Percentiles rank a stretch among this genome's conserved stretches.
These are phyloP conservation scores for Heterodera schachtii DNA, from an alignment of 1,140 invertebrate genomes.

Conservation along the genomic window DNA sequence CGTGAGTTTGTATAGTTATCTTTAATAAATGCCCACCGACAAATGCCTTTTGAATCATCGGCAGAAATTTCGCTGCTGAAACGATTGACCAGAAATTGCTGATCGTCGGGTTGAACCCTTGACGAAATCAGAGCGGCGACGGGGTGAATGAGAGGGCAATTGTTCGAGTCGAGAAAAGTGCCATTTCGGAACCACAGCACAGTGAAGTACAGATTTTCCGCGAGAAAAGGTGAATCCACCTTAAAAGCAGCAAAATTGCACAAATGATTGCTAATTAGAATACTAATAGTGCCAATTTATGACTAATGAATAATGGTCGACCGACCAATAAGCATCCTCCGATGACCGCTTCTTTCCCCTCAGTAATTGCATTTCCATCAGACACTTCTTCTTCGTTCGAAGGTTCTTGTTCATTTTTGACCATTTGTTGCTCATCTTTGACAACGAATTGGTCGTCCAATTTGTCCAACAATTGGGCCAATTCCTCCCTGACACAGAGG, in stretches of 20 bases:
- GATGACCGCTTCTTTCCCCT: background rate
- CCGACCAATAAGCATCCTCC: slow-evolving; percentile 33
- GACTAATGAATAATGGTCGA: background rate
- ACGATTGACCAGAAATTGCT: slow-evolving; percentile 19
- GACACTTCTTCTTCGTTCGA: background rate
- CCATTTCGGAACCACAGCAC: slow-evolving; percentile 36
- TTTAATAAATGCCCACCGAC: slow-evolving; percentile 9
- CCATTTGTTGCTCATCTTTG: slow-evolving; percentile 6
- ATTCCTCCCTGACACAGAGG: slow-evolving; percentile 27
- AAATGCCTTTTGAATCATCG: slow-evolving; percentile 23
- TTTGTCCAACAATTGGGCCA: slow-evolving; percentile 31
- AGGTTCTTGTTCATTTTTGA: slow-evolving; percentile 4
- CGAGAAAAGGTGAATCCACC: slow-evolving; percentile 15
- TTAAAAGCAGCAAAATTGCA: background rate
- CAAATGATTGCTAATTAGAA: slow-evolving; percentile 6
- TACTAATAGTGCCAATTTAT: background rate
- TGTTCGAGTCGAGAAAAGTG: slow-evolving; percentile 19
- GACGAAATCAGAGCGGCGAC: slow-evolving; percentile 29
- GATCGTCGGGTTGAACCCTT: slow-evolving; percentile 16
- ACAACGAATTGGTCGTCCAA: slow-evolving; percentile 29
- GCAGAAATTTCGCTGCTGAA: slow-evolving; percentile 5
- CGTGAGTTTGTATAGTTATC: too few relatives aligned
- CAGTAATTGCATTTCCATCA: background rate
- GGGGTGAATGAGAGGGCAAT: slow-evolving; percentile 31
- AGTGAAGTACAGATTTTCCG: slow-evolving; percentile 29